Evolutionary conservation across 2,797 vertebrate genomes (phyloP).

Genomic region (Euphonia xanthogaster): DNA sequence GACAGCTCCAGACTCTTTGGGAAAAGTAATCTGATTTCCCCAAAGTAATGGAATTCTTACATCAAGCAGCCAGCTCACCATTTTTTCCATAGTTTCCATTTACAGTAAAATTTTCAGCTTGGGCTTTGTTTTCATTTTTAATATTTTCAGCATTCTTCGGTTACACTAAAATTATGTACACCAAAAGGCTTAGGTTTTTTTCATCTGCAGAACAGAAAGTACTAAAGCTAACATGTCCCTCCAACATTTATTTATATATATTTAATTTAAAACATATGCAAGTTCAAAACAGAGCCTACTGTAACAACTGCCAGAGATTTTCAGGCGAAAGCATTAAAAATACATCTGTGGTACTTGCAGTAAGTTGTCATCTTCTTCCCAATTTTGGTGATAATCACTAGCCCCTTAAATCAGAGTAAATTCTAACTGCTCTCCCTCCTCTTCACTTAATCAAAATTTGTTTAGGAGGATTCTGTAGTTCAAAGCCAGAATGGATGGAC

Average conservation of each 20-base stretch:
- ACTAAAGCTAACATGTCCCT: conserved; percentile 10
- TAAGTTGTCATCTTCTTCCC: neutral
- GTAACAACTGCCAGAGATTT: neutral
- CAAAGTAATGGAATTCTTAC: neutral
- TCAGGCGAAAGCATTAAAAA: conserved; percentile 17
- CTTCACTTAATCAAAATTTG: neutral
- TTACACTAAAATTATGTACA: neutral
- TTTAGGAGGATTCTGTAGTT: neutral
- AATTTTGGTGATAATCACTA: neutral
- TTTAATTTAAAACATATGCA: conserved; percentile 43
- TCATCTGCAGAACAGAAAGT: conserved; percentile 1
- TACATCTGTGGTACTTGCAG: neutral
- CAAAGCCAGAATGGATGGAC: neutral
- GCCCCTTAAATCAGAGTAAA: neutral
- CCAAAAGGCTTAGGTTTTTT: neutral
- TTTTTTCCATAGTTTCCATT: neutral
- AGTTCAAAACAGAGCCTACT: neutral
- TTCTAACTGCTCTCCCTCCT: neutral
- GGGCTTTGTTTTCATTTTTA: neutral
- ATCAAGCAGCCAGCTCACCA: neutral
- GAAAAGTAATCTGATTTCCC: neutral
- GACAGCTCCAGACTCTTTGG: neutral
- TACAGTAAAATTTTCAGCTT: neutral
- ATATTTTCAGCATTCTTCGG: neutral
- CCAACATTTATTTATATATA: conserved; percentile 20